A percentile compares a stretch with the other conserved stretches of the same genome.
Evolutionary conservation across 1,140 invertebrate species (phyloP).

Genomic region (Phortica variegata): DNA sequence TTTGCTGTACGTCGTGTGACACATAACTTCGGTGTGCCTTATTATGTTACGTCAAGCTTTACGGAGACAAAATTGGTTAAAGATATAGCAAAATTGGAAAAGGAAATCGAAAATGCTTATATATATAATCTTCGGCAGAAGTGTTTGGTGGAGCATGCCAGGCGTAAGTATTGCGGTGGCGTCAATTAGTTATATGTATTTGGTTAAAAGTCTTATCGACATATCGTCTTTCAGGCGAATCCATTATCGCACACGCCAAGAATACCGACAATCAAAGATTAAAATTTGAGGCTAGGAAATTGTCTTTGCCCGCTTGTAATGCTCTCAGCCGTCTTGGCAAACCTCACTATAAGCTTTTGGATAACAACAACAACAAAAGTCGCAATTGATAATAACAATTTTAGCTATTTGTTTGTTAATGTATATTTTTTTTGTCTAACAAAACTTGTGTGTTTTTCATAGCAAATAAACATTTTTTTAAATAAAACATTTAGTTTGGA

Average conservation of each 20-base stretch:
- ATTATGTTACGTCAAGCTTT: slow-evolving; percentile 95
- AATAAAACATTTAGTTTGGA: too few species aligned
- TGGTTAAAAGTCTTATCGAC: too few species aligned
- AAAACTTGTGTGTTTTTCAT: too few species aligned
- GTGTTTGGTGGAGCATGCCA: slow-evolving; percentile 32
- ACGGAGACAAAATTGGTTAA: slow-evolving; percentile 12
- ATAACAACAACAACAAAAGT: too few species aligned
- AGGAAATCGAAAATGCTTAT: slow-evolving; percentile 29
- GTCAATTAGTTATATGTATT: neutral
- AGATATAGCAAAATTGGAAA: slow-evolving; percentile 16
- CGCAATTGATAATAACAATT: too few species aligned
- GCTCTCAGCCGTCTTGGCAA: slow-evolving; percentile 19
- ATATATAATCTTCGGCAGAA: slow-evolving; percentile 27
- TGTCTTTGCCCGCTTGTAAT: slow-evolving; percentile 35
- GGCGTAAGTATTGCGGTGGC: slow-evolving; percentile 28
- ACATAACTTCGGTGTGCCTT: slow-evolving; percentile 75
- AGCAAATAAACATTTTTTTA: too few species aligned
- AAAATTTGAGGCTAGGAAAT: slow-evolving; percentile 18
- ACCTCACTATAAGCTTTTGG: neutral
- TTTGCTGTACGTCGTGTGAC: slow-evolving; percentile 74
- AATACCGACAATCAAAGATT: slow-evolving; percentile 24
- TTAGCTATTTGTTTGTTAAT: too few species aligned
- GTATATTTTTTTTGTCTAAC: too few species aligned
- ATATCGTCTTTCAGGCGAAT: slow-evolving; percentile 35
- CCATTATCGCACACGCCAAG: slow-evolving; percentile 25